Evolutionary conservation across 2,888 invertebrate species (phyloP), one percentile per base, ranked within the genome.

Genomic region (Thereva unica): DNA sequence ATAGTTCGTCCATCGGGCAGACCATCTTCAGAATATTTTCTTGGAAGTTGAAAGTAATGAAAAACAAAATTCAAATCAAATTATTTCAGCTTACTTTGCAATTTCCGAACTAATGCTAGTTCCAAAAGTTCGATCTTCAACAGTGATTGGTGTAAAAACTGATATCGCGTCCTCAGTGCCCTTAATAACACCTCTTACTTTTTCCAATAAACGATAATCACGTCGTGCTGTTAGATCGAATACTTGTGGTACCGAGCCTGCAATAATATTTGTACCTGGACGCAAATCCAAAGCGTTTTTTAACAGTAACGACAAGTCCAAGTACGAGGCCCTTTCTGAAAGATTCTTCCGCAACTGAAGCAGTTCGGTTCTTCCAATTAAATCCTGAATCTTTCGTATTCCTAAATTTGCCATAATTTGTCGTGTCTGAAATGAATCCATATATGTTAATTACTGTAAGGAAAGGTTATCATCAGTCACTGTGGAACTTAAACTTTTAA

Each of bases 31-130:
- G 92, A 89, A 78, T 89, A 93, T 84, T 91, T 92, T 83, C 94
- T 95, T 75, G 0, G 71, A 69, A 67, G 3, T 44, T 40, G 67
- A 12, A 57, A 10, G 1, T 4, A 23, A 38, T 5, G 5, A 5
- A 54, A 38, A 9, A 6, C 7, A 54, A 54, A 34, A 7, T 38
- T 42, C 7, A 37, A 44, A 5, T 9, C 6, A 41, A 56, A 23
- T 42, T 50, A 23, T 34, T 8, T 7, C 37, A 40, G 23, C 87
- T 86, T 82, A 94, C 94, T 89, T 88, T n/a, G 97, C 95, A 76
- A 97, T 94, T 74, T 93, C 88, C 80, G 97, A 97, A 73, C 95
- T 95, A 38, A 99, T 85, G 0, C 97, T 97, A 1, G 95, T 90
- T 0, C 90, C 93, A 81, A 97, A 99, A 0, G 96, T 91, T 63